Evolutionary conservation across 2,113 vertebrate species (phyloP).

Genomic region (Gadus macrocephalus): DNA sequence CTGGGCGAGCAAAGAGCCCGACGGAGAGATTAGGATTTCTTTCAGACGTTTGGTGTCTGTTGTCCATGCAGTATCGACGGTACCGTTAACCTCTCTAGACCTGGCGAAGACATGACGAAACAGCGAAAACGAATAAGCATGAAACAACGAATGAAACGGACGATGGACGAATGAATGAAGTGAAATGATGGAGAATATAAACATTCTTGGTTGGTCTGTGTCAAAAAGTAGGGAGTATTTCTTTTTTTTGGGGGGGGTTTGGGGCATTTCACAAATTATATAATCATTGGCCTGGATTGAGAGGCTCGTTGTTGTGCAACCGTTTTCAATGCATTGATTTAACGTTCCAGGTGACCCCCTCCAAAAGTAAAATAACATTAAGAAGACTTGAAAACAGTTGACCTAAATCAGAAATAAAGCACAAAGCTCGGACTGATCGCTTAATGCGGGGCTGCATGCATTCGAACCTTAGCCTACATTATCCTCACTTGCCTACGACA

Average conservation of each 20-base stretch:
- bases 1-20: constrained; percentile 1
- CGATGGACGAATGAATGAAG: constrained; percentile 25
- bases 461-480: constrained; percentile 37
- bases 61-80: constrained; percentile 42
- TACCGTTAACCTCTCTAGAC: constrained; percentile 32
- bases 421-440: constrained; percentile 31
- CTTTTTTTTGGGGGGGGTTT: constrained; percentile 30
- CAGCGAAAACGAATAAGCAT: constrained; percentile 24
- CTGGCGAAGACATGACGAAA: constrained; percentile 24
- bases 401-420: constrained; percentile 11
- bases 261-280: constrained; percentile 44
- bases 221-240: constrained; percentile 5
- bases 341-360: constrained; percentile 36
- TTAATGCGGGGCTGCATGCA: constrained; percentile 40
- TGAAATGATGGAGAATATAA: constrained; percentile 9
- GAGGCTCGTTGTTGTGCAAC: constrained; percentile 53
- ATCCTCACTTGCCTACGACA: constrained; percentile 32
- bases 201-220: constrained; percentile 12
- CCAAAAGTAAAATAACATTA: constrained; percentile 24
- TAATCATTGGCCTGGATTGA: constrained; percentile 44
- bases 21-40: constrained; percentile 42
- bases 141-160: constrained; percentile 11
- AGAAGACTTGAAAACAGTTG: constrained; percentile 13
- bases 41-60: constrained; percentile 55
- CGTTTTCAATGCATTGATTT: constrained; percentile 25